phyloP scores from a whole-genome alignment of 2,797 vertebrate species.

The Manis pentadactyla region DNA sequence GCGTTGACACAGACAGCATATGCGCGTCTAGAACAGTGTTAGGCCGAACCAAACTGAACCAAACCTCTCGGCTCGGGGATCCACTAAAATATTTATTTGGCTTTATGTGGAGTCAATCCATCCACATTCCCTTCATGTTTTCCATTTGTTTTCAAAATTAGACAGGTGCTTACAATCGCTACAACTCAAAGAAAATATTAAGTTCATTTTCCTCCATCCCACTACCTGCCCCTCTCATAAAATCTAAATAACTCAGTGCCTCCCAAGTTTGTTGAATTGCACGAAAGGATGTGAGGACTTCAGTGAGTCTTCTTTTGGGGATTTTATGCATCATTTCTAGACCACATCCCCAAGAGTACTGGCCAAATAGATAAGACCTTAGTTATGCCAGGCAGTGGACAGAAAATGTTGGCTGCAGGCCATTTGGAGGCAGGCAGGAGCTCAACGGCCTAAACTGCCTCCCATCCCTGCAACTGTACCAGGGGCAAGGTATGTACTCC shows the following conservation, averaged over 20 bases:
- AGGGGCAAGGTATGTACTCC: neutral
- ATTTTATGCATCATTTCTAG: neutral
- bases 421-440: no score
- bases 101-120: neutral
- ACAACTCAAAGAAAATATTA: neutral
- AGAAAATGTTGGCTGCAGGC: neutral
- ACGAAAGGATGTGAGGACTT: neutral
- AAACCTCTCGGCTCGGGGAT: neutral
- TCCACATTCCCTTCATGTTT: neutral
- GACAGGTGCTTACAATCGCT: neutral
- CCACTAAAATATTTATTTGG: neutral
- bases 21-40: neutral
- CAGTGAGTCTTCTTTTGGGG: neutral
- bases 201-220: neutral
- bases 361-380: neutral
- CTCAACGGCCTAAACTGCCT: no score
- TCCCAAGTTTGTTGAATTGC: neutral
- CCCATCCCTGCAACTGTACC: neutral
- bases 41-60: neutral
- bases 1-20: neutral
- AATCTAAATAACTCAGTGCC: neutral
- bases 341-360: neutral
- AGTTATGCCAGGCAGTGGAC: neutral
- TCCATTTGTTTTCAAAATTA: neutral
- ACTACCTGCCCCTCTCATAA: neutral